Percentiles rank a stretch among this genome's conserved stretches.
phyloP scores from a whole-genome alignment of 1,140 invertebrate genomes.

The Metopolophium dirhodum region DNA sequence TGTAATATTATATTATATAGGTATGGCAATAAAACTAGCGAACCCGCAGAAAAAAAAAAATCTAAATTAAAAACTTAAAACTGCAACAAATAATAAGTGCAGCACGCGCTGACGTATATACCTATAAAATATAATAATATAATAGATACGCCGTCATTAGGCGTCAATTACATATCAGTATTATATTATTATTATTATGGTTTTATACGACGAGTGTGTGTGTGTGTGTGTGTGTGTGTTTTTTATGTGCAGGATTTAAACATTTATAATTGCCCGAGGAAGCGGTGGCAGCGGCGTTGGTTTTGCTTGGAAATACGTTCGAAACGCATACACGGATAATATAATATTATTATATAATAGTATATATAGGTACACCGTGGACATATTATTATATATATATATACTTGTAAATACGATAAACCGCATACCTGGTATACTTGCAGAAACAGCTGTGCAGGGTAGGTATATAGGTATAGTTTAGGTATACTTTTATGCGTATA shows the following conservation, averaged over 20 bases:
- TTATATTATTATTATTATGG: background rate
- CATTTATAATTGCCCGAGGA: background rate
- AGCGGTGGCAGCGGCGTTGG: too few species aligned
- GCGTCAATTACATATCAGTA: background rate
- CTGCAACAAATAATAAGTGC: background rate
- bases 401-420: background rate
- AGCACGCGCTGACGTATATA: background rate
- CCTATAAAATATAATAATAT: background rate
- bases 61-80: background rate
- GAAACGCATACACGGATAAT: background rate
- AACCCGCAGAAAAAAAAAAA: background rate
- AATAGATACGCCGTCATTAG: conserved; percentile 1
- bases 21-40: background rate
- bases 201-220: background rate
- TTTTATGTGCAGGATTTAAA: background rate
- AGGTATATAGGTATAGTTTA: too few species aligned
- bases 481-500: background rate
- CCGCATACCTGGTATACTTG: background rate
- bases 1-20: too few species aligned
- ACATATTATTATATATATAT: background rate
- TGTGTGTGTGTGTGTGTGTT: background rate
- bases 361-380: too few species aligned
- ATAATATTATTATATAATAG: background rate
- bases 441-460: background rate
- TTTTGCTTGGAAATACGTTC: background rate